Evolutionary conservation across 2,797 vertebrate genomes (phyloP).

Genomic region (Cyclura pinguis): DNA sequence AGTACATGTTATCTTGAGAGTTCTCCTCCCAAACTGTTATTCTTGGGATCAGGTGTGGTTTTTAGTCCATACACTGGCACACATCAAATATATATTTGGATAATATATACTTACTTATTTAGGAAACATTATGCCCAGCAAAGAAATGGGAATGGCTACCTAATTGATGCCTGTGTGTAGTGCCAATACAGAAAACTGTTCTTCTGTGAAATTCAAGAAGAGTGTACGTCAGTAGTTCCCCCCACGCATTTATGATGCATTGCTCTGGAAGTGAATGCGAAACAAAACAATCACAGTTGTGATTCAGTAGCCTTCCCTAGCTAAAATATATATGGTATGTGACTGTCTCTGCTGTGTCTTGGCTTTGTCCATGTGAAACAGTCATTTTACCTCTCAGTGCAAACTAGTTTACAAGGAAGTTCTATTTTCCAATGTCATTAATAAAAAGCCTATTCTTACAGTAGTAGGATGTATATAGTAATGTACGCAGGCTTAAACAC

Average conservation of each 20-base stretch:
- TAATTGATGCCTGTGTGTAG: neutral
- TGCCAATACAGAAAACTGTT: neutral
- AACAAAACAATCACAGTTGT: neutral
- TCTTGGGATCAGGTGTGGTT: neutral
- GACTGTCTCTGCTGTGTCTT: constrained; percentile 42
- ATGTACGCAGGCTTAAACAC: neutral
- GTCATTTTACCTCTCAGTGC: constrained; percentile 17
- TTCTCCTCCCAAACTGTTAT: neutral
- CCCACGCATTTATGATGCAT: neutral
- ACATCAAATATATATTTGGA: neutral
- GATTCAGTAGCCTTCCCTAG: neutral
- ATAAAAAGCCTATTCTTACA: neutral
- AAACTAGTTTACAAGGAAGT: constrained; percentile 9
- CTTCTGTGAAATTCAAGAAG: neutral
- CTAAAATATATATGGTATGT: neutral
- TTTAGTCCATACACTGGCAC: neutral
- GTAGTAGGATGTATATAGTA: neutral
- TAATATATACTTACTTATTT: no score
- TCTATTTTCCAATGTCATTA: neutral
- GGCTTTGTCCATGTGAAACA: constrained; percentile 49
- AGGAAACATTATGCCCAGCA: neutral
- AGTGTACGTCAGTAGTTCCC: neutral
- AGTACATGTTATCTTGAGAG: neutral
- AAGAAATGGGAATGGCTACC: neutral
- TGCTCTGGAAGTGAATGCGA: neutral